These are phyloP conservation scores for Strix aluco DNA, from an alignment of 2,113 vertebrate species.

Conservation along the genomic window DNA sequence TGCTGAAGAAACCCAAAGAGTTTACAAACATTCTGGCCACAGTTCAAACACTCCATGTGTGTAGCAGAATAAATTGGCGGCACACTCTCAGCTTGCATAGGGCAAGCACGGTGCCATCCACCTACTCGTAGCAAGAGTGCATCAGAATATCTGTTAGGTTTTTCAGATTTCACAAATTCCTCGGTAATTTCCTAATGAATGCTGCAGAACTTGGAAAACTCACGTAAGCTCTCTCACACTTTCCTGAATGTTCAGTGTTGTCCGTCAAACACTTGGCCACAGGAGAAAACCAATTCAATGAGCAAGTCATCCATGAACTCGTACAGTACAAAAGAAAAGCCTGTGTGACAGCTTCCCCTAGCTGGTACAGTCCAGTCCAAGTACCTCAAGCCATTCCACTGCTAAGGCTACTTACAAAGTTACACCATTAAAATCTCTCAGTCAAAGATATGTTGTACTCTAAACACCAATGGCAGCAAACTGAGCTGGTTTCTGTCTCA, in stretches of 20 bases:
- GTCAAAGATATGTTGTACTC: neutral
- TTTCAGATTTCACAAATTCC: neutral
- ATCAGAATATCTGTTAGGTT: neutral
- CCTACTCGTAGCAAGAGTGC: neutral
- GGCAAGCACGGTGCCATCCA: neutral
- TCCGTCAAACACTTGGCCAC: neutral
- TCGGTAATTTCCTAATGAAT: conserved; percentile 4
- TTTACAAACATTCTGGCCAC: neutral
- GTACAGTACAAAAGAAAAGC: neutral
- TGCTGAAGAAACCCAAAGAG: neutral
- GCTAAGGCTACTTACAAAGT: neutral
- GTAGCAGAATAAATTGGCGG: neutral
- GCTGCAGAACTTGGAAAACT: neutral
- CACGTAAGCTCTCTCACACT: neutral
- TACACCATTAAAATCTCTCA: neutral
- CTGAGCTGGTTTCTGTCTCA: neutral
- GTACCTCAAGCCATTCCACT: neutral
- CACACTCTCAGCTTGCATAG: neutral
- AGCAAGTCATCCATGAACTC: neutral
- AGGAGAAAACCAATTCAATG: neutral
- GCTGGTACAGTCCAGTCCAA: neutral
- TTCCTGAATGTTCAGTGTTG: neutral
- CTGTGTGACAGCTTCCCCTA: neutral
- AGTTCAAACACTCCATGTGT: neutral
- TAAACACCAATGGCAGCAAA: neutral